These are phyloP conservation scores for Aricia artaxerxes DNA, from an alignment of 2,888 invertebrate species.

Conservation along the genomic window DNA sequence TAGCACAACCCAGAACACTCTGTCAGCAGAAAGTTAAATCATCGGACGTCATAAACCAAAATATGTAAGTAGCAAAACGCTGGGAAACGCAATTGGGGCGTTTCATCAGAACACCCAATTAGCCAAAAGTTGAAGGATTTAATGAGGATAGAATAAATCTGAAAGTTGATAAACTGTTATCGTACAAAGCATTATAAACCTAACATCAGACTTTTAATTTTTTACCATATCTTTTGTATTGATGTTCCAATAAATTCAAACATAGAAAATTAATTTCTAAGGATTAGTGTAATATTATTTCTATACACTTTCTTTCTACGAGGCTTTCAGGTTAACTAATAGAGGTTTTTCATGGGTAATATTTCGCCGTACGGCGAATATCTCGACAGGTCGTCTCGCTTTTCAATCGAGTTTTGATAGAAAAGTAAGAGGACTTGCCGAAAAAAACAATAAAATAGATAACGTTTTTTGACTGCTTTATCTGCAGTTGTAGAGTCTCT, in stretches of 20 bases:
- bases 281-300: no score
- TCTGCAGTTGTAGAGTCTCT: no score
- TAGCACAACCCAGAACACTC: background rate
- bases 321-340: no score
- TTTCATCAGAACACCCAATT: conserved; percentile 1
- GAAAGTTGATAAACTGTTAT: background rate
- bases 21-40: conserved; percentile 4
- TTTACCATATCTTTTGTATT: no score
- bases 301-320: no score
- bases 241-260: no score
- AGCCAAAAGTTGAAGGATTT: background rate
- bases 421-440: no score
- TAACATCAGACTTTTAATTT: background rate
- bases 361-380: background rate
- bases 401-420: background rate
- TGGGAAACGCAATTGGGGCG: background rate
- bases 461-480: no score
- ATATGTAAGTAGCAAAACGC: background rate
- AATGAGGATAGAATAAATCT: conserved; percentile 18
- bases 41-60: background rate
- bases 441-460: no score
- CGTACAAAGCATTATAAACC: background rate
- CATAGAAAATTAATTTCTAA: no score
- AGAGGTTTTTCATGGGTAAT: no score
- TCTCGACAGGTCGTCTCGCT: background rate